Evolutionary conservation across 2,888 invertebrate genomes (phyloP).

Genomic region (Tipula vernalis): DNA sequence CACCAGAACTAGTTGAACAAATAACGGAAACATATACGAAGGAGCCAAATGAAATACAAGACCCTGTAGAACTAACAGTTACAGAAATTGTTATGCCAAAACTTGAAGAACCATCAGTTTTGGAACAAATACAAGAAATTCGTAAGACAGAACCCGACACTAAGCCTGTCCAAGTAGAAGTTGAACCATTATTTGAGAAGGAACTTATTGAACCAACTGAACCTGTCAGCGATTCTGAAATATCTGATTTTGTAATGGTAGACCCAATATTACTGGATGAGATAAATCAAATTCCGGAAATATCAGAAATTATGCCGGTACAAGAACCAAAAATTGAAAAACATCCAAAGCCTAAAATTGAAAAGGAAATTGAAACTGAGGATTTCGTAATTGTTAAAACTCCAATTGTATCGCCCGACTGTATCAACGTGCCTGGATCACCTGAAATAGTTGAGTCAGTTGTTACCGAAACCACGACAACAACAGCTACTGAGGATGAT

Average conservation of each 20-base stretch:
- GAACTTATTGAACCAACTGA: neutral
- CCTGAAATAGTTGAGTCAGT: neutral
- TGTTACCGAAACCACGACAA: neutral
- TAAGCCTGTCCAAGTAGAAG: neutral
- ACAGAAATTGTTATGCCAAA: neutral
- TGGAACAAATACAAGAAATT: neutral
- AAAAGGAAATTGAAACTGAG: neutral
- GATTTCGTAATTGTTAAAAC: conserved; percentile 10
- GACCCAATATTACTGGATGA: conserved; percentile 11
- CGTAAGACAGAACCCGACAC: neutral
- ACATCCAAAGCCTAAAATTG: neutral
- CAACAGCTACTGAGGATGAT: neutral
- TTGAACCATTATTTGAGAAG: neutral
- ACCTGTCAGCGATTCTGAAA: neutral
- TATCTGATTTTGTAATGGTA: neutral
- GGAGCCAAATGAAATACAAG: neutral
- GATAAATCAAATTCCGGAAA: conserved; percentile 5
- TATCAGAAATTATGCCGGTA: neutral
- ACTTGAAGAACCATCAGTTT: conserved; percentile 10
- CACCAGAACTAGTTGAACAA: neutral
- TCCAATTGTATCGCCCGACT: neutral
- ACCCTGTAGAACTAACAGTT: neutral
- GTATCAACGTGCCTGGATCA: neutral
- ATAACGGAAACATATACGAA: neutral
- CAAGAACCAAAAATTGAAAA: neutral